Base-by-base conservation (phyloP, 2,888 invertebrate species). In the Caenorhabditis doughertyi region DNA sequence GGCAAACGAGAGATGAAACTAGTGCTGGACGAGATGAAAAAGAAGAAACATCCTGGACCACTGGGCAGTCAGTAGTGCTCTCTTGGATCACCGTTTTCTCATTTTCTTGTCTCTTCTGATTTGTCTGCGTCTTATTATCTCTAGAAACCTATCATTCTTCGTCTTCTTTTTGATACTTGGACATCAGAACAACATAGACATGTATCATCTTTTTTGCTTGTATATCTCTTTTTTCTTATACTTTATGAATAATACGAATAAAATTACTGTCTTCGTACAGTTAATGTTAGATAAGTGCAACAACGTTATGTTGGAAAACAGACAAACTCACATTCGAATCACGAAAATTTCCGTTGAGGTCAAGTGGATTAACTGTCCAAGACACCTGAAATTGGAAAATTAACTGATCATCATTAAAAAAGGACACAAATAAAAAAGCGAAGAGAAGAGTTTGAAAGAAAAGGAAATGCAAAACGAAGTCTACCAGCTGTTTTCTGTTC, bases 1-100 rank as follows among this genome's bases (percentile, higher is more conserved):
- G 65, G 65, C 65, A 65, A 51, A 51, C 65, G 65, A 11, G 51
- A 9, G 44, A 32, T 21, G 49, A 27, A 65, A 49, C 51, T 49
- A 65, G 27, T 64, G 64, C 35, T 18, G 23, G 13, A 9, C 2
- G 8, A 27, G 47, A n/a, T 1, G 32, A 18, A 39, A 2, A 32
- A 65, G 65, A 65, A 65, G 65, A 65, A 65, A 65, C 65, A 65
- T 65, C 65, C 65, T 39, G 65, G 51, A 65, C 65, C 65, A 65
- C 21, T 65, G 65, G 65, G 35, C 65, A 65, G 65, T 65, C 32
- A 32, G 16, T 4, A 49, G 23, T 35, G 65, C 65, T 65, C 65
- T n/a, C 64, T 16, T 13, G 13, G 64, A 65, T 65, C 64, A 64
- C 32, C 49, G 7, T 21, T 56, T 56, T 55, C 32, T 58, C n/a